Conservation (phyloP, 1,140 invertebrate species). For the Eupeodes corollae region DNA sequence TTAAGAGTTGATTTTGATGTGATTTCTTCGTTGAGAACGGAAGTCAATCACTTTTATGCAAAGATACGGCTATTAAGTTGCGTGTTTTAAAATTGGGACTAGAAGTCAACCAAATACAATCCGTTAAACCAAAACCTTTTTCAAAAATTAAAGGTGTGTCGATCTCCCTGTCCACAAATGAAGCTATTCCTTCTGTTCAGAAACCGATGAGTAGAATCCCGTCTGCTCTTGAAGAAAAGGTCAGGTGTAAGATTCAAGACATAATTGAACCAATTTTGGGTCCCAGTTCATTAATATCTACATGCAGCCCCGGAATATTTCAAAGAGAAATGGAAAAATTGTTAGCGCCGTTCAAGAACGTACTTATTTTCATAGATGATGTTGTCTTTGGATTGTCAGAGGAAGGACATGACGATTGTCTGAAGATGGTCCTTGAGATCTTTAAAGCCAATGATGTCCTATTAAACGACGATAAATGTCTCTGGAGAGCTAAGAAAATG, state of each 20-base stretch:
- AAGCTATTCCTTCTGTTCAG: constrained; percentile 1
- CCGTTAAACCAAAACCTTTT: constrained; percentile 1
- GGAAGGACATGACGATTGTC: too few relatives aligned
- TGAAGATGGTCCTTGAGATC: too few relatives aligned
- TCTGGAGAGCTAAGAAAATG: too few relatives aligned
- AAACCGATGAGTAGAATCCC: constrained; percentile 5
- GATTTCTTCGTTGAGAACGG: constrained; percentile 4
- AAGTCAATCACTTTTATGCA: constrained; percentile 5
- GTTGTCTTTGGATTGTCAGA: too few relatives aligned
- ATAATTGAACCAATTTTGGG: constrained; percentile 7
- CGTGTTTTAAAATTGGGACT: constrained; percentile 4
- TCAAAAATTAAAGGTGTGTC: constrained; percentile 3
- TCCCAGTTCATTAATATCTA: constrained; percentile 8
- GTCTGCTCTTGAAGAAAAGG: constrained; percentile 5
- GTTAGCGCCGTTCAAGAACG: constrained; percentile 1
- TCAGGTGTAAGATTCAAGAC: constrained; percentile 3
- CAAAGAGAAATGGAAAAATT: constrained; percentile 10
- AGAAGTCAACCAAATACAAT: constrained; percentile 1
- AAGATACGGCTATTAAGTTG: constrained; percentile 6
- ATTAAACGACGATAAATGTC: too few relatives aligned
- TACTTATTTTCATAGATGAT: constrained; percentile 3
- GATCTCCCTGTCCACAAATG: constrained; percentile 4
- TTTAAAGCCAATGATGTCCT: too few relatives aligned
- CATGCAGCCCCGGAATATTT: constrained; percentile 12
- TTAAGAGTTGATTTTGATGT: constrained; percentile 2